phyloP scores from a whole-genome alignment of 2,113 vertebrate species.

The Paramisgurnus dabryanus region DNA sequence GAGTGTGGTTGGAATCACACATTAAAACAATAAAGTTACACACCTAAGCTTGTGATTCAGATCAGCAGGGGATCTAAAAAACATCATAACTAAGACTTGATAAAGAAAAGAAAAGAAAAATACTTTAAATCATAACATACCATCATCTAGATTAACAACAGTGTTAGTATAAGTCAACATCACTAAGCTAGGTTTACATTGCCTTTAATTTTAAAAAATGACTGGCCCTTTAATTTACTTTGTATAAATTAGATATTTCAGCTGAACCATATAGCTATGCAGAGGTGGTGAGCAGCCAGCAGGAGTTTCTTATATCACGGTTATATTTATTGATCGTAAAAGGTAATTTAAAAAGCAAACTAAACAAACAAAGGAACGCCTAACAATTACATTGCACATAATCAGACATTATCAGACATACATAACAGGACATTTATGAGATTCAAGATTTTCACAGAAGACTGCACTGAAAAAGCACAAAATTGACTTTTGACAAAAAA shows the following conservation, averaged over 20 bases:
- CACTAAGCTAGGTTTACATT: too few relatives aligned
- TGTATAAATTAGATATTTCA: background rate
- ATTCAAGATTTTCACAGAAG: background rate
- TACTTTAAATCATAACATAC: background rate
- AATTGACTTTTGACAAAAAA: too few relatives aligned
- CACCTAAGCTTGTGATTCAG: background rate
- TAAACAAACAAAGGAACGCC: background rate
- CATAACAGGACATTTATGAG: background rate
- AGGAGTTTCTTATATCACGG: background rate
- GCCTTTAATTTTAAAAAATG: too few relatives aligned
- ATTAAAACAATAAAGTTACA: background rate
- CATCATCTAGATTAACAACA: background rate
- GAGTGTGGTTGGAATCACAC: background rate
- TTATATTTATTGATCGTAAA: slow-evolving; percentile 16
- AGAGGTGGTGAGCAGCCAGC: background rate
- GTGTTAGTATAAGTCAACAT: too few relatives aligned
- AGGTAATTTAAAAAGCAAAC: slow-evolving; percentile 24
- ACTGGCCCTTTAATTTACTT: too few relatives aligned
- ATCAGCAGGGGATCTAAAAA: background rate
- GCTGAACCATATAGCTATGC: background rate
- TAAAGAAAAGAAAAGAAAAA: too few relatives aligned
- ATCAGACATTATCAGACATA: background rate
- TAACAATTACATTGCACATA: background rate
- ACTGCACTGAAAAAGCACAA: background rate
- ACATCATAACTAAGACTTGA: background rate